Percentiles rank a stretch among this genome's conserved stretches.
These are phyloP conservation scores for Agrochola litura DNA, from an alignment of 2,888 invertebrate species.

Conservation along the genomic window DNA sequence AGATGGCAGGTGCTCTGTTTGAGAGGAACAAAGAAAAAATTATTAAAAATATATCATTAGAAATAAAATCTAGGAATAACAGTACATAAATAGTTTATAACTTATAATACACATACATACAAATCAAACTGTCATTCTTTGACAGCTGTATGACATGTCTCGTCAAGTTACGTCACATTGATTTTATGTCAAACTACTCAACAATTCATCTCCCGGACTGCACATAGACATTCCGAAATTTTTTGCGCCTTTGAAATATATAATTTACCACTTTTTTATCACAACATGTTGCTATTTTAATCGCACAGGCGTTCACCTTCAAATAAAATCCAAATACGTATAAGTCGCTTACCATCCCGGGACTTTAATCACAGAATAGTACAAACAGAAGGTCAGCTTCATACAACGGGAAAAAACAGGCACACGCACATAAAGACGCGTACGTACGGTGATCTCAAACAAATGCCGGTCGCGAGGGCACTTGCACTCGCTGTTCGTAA, in stretches of 20 bases:
- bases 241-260: neutral
- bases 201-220: neutral
- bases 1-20: too few relatives aligned
- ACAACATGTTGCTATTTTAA: conserved; percentile 1
- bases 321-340: conserved; percentile 26
- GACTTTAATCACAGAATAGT: neutral
- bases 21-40: too few relatives aligned
- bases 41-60: too few relatives aligned
- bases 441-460: neutral
- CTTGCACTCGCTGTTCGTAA: too few relatives aligned
- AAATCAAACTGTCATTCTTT: neutral
- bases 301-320: conserved; percentile 25
- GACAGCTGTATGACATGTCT: neutral
- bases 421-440: neutral
- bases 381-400: conserved; percentile 2
- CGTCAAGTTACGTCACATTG: neutral
- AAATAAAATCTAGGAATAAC: too few relatives aligned
- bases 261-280: neutral
- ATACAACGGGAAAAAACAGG: neutral
- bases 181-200: neutral
- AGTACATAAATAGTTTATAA: too few relatives aligned
- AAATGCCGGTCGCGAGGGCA: neutral
- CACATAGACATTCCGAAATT: neutral
- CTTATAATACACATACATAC: too few relatives aligned
- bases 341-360: conserved; percentile 3